These are phyloP conservation scores for Gerris lacustris DNA, from an alignment of 2,888 invertebrate genomes.

Conservation along the genomic window DNA sequence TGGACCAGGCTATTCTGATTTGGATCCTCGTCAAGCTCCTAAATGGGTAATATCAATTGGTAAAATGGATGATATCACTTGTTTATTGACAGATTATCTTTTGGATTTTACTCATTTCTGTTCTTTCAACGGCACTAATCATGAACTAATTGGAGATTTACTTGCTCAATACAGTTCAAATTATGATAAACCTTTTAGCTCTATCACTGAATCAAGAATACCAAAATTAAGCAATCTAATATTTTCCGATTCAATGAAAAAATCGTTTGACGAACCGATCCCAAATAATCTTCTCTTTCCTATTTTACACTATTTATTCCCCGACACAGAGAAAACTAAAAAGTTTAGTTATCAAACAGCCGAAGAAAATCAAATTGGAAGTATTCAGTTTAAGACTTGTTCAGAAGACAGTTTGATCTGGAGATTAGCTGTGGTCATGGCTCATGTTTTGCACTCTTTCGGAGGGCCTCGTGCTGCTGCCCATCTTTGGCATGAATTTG, in stretches of 20 bases:
- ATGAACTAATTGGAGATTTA: constrained; percentile 46
- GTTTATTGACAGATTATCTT: constrained; percentile 64
- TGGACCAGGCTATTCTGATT: constrained; percentile 73
- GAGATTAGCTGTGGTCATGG: constrained; percentile 63
- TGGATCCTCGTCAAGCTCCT: constrained; percentile 68
- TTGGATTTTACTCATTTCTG: constrained; percentile 57
- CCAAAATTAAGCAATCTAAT: constrained; percentile 51
- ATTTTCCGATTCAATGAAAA: constrained; percentile 43
- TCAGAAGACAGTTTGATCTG: constrained; percentile 65
- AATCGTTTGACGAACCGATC: constrained; percentile 57
- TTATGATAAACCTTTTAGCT: constrained; percentile 39
- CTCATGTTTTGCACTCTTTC: constrained; percentile 58
- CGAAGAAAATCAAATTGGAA: constrained; percentile 35
- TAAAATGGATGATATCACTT: constrained; percentile 55
- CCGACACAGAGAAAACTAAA: constrained; percentile 56
- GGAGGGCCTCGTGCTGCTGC: constrained; percentile 64
- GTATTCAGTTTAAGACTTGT: constrained; percentile 51
- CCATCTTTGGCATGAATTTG: constrained; percentile 88
- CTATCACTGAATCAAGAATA: constrained; percentile 64
- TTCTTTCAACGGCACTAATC: constrained; percentile 33
- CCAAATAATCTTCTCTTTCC: constrained; percentile 60
- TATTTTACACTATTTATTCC: constrained; percentile 72
- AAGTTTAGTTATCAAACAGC: neutral
- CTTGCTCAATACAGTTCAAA: constrained; percentile 17
- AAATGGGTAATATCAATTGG: constrained; percentile 61